phyloP scores from a whole-genome alignment of 1,140 invertebrate species.

The Holotrichia oblita region DNA sequence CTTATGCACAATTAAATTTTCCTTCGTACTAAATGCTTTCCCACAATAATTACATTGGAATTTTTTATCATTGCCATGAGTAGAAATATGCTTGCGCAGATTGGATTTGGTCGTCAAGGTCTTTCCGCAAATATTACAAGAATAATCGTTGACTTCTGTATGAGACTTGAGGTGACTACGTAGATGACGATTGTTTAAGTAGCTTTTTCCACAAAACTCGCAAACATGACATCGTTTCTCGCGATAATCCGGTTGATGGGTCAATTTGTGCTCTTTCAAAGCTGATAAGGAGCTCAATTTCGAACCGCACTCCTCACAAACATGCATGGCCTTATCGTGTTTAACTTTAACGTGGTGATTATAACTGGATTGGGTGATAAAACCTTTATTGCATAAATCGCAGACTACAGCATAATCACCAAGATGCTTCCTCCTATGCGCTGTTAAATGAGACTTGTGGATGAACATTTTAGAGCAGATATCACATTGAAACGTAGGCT shows the following conservation, averaged over 20 bases:
- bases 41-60: conserved; percentile 57
- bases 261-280: conserved; percentile 51
- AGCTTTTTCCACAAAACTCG: conserved; percentile 55
- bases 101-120: conserved; percentile 55
- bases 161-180: conserved; percentile 46
- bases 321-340: conserved; percentile 44
- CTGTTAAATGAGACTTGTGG: conserved; percentile 71
- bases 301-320: conserved; percentile 51
- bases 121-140: conserved; percentile 58
- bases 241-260: conserved; percentile 49
- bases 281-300: conserved; percentile 49
- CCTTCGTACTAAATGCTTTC: conserved; percentile 72
- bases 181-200: conserved; percentile 45
- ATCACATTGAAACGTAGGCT: conserved; percentile 56
- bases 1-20: conserved; percentile 79
- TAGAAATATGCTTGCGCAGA: conserved; percentile 52
- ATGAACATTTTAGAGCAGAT: conserved; percentile 70
- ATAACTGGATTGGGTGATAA: conserved; percentile 50
- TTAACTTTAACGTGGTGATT: conserved; percentile 49
- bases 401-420: conserved; percentile 60
- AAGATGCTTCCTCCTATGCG: conserved; percentile 71
- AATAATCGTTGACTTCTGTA: conserved; percentile 70
- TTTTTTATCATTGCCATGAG: conserved; percentile 57
- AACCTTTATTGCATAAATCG: conserved; percentile 51
- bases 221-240: conserved; percentile 52